phyloP scores from a whole-genome alignment of 2,797 vertebrate species.

The Triplophysa yarkandensis region DNA sequence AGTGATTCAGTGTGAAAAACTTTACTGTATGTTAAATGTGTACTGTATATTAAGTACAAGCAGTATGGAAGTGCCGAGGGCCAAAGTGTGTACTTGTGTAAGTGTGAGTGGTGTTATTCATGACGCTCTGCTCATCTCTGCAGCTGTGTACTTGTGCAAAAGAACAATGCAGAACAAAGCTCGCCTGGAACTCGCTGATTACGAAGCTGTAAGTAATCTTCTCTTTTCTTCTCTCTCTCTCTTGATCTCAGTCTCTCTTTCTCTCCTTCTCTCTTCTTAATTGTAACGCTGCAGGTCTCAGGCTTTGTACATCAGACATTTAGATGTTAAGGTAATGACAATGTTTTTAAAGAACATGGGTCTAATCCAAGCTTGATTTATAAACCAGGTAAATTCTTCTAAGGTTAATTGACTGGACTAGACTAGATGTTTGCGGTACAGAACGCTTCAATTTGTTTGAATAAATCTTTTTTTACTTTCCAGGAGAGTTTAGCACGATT shows the following conservation, averaged over 20 bases:
- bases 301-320: slow-evolving; percentile 31
- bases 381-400: slow-evolving; percentile 17
- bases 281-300: slow-evolving; percentile 28
- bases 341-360: slow-evolving; percentile 22
- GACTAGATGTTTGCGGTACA: slow-evolving; percentile 14
- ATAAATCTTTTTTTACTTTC: background rate
- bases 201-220: slow-evolving; percentile 89
- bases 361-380: slow-evolving; percentile 15
- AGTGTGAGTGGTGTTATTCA: slow-evolving; percentile 37
- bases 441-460: background rate
- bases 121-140: slow-evolving; percentile 54
- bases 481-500: slow-evolving; percentile 97
- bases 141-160: slow-evolving; percentile 99
- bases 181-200: slow-evolving; percentile 94
- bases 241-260: background rate
- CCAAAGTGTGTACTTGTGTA: slow-evolving; percentile 21
- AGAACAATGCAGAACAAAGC: slow-evolving; percentile 99
- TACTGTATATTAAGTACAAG: slow-evolving; percentile 1
- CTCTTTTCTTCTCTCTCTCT: background rate
- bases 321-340: slow-evolving; percentile 32
- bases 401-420: background rate
- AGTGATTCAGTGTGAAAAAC: background rate
- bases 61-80: slow-evolving; percentile 20
- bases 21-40: slow-evolving; percentile 11
- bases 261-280: background rate